Base-by-base conservation (phyloP, 2,113 vertebrate genomes). In the Chelonoidis abingdonii region DNA sequence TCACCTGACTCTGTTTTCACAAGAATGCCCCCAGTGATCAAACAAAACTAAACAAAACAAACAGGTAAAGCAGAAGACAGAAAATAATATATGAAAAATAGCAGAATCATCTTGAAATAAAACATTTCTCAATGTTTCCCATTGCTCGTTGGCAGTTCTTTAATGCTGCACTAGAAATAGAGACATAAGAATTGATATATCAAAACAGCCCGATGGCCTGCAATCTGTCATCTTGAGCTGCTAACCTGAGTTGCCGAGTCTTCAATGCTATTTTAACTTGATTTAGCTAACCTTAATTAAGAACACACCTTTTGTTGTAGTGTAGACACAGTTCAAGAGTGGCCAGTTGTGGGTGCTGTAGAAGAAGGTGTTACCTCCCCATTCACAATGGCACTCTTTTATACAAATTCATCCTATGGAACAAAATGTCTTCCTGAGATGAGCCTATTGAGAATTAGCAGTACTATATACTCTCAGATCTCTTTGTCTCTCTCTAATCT, bases 81-180 rank as follows among this genome's bases (percentile, higher is more conserved):
- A 5, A 38, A 84, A 56, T 79, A 87, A 89, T 22, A 41, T 14
- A 8, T 52, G 80, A 80, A 81, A 76, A 84, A 72, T 83, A 12
- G 38, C 35, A 56, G 41, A 91, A 50, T 19, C 38, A 12, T 52
- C 84, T 93, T 88, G 89, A 92, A 96, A 91, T 79, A 2, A 75
- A 87, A 8, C 14, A 52, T 84, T 93, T 89, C 53, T 80, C 8
- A 2, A 24, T 35, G 62, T 94, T 96, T 94, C 72, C 90, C 83
- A 91, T 1, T 56, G 19, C 54, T 86, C 65, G 11, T 49, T 78
- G 54, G 25, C n/a, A 72, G 35, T 53, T 59, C 56, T 72, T 89
- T 80, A 59, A 82, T 86, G 78, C 79, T 84, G 38, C 12, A 17
- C 87, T 56, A 83, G 25, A 86, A 94, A 76, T 38, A 53, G 79